Percentiles rank a stretch among this genome's conserved stretches.
Evolutionary conservation across 2,113 vertebrate species (phyloP).

Genomic region (Centropus bengalensis): DNA sequence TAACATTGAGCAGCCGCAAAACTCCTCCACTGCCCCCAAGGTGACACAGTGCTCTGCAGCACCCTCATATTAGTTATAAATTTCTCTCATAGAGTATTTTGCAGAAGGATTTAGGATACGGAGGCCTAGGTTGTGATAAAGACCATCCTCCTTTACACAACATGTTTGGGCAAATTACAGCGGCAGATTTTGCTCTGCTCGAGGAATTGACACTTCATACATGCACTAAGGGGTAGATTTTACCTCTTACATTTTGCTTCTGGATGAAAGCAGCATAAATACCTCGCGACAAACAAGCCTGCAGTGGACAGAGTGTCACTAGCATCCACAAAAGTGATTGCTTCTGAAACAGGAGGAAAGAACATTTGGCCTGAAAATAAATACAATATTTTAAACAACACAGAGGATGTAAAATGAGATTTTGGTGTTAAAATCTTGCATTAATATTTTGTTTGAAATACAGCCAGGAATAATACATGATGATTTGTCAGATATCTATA

Average conservation of each 20-base stretch:
- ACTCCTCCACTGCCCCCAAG: no score
- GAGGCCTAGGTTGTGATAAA: not conserved
- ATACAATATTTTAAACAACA: not conserved
- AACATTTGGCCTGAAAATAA: not conserved
- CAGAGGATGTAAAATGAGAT: not conserved
- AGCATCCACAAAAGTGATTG: not conserved
- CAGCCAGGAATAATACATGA: not conserved
- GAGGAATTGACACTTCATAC: not conserved
- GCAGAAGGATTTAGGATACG: not conserved
- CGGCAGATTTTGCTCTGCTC: not conserved
- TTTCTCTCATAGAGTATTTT: not conserved
- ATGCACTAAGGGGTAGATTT: not conserved
- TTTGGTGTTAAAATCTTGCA: not conserved
- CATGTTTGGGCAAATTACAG: not conserved
- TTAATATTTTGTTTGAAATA: not conserved
- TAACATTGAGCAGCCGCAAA: rapidly evolving
- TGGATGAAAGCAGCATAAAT: not conserved
- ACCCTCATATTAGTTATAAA: not conserved
- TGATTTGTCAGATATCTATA: not conserved
- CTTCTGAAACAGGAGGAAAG: not conserved
- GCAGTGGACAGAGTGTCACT: not conserved
- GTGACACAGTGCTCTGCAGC: not conserved
- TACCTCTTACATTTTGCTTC: not conserved
- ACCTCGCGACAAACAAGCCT: not conserved
- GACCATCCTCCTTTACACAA: not conserved